These are phyloP conservation scores for Chironomus tentans DNA, from an alignment of 2,888 invertebrate genomes.

Conservation along the genomic window DNA sequence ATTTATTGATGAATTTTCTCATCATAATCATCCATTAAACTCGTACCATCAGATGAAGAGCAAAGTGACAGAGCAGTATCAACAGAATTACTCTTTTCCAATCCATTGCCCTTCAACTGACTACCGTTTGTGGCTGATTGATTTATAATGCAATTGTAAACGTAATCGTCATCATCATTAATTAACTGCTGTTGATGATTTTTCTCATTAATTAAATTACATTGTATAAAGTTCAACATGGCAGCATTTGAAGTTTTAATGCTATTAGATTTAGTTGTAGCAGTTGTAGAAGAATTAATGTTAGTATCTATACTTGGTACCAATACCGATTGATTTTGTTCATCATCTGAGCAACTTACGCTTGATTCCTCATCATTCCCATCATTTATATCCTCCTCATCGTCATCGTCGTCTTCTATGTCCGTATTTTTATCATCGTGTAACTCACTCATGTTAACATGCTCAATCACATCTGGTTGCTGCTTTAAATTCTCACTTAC, in stretches of 20 bases:
- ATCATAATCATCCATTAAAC: conserved; percentile 19
- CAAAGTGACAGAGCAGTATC: conserved; percentile 19
- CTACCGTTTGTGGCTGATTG: background rate
- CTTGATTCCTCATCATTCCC: conserved; percentile 21
- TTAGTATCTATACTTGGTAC: conserved; percentile 40
- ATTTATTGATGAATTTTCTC: background rate
- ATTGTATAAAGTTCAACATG: conserved; percentile 14
- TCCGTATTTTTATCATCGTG: too few species aligned
- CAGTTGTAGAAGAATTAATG: background rate
- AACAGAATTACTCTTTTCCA: conserved; percentile 20
- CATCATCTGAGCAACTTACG: conserved; percentile 26
- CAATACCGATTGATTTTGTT: conserved; percentile 23
- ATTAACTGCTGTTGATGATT: background rate
- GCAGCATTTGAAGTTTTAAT: conserved; percentile 5
- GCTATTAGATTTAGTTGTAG: background rate
- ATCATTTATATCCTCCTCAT: background rate
- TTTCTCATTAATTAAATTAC: conserved; percentile 4
- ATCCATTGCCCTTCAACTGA: background rate
- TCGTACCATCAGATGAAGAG: conserved; percentile 12
- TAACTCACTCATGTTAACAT: background rate
- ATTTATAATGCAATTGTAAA: conserved; percentile 22
- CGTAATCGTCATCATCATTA: conserved; percentile 16
- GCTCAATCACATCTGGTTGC: background rate
- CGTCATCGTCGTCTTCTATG: background rate
- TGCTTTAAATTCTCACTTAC: background rate